Percentiles rank a stretch among this genome's conserved stretches.
phyloP scores from a whole-genome alignment of 2,888 invertebrate species.

The Calephelis perditalis region DNA sequence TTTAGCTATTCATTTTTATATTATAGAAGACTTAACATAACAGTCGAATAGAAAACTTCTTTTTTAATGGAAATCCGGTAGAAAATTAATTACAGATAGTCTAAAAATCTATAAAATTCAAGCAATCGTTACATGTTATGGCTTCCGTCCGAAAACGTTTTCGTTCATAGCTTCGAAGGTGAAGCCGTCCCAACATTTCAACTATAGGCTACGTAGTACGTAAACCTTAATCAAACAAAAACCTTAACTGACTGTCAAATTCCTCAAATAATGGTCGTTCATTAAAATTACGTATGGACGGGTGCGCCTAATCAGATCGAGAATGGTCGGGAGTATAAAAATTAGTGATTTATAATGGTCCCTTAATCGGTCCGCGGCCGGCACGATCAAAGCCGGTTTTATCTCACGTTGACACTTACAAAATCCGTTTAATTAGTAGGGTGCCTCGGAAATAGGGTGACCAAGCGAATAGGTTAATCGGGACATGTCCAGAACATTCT shows the following conservation, averaged over 20 bases:
- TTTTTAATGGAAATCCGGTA: too few species aligned
- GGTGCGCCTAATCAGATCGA: slow-evolving; percentile 1
- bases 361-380: slow-evolving; percentile 33
- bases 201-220: too few species aligned
- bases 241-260: not conserved
- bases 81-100: too few species aligned
- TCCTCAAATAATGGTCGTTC: slow-evolving; percentile 2
- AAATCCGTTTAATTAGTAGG: slow-evolving; percentile 75
- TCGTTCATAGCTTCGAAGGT: too few species aligned
- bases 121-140: too few species aligned
- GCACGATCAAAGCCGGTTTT: slow-evolving; percentile 57
- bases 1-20: too few species aligned
- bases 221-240: not conserved
- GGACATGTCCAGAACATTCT: too few species aligned
- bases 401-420: slow-evolving; percentile 73
- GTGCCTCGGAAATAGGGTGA: slow-evolving; percentile 31
- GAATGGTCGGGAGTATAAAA: slow-evolving; percentile 2
- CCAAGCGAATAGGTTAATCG: too few species aligned
- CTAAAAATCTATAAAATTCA: too few species aligned
- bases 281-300: slow-evolving; percentile 4
- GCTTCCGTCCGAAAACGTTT: not conserved
- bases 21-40: too few species aligned
- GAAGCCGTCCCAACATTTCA: too few species aligned
- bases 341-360: slow-evolving; percentile 3
- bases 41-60: too few species aligned